Conservation (phyloP, 2,113 vertebrate species). For the Pipa parva region DNA sequence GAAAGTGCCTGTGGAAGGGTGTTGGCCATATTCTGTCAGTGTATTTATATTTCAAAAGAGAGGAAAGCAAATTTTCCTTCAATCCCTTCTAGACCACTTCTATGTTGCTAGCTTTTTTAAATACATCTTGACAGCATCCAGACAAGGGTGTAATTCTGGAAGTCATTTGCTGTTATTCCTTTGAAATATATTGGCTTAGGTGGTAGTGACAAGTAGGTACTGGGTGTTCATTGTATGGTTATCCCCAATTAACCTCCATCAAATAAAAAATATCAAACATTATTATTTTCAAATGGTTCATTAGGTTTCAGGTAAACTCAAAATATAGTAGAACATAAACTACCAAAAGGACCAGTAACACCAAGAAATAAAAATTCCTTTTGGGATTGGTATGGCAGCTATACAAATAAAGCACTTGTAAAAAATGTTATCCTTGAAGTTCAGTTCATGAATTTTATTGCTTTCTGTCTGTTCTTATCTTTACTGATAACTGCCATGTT, state of each 20-base stretch:
- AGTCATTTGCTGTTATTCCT: constrained; percentile 11
- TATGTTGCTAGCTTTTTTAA: constrained; percentile 29
- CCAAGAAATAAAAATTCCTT: too few species aligned
- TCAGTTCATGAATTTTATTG: too few species aligned
- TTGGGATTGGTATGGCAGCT: too few species aligned
- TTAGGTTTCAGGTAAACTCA: background rate
- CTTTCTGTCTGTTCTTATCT: too few species aligned
- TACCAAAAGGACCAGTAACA: too few species aligned
- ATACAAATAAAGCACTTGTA: too few species aligned
- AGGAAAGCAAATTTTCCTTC: constrained; percentile 34
- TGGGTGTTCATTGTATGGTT: constrained; percentile 4
- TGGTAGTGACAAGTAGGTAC: constrained; percentile 10
- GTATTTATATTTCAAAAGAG: constrained; percentile 38
- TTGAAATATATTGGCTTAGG: background rate
- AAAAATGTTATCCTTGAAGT: too few species aligned
- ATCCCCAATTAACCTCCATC: constrained; percentile 1
- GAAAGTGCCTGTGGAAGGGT: constrained; percentile 35
- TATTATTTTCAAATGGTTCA: background rate
- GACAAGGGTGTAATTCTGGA: constrained; percentile 17
- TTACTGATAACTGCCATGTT: too few species aligned
- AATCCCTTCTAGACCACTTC: constrained; percentile 24
- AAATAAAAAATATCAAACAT: background rate
- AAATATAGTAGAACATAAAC: too few species aligned
- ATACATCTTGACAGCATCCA: constrained; percentile 25
- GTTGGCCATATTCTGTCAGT: constrained; percentile 40